Base-by-base conservation (phyloP, 2,797 vertebrate species). In the Phaenicophaeus curvirostris region DNA sequence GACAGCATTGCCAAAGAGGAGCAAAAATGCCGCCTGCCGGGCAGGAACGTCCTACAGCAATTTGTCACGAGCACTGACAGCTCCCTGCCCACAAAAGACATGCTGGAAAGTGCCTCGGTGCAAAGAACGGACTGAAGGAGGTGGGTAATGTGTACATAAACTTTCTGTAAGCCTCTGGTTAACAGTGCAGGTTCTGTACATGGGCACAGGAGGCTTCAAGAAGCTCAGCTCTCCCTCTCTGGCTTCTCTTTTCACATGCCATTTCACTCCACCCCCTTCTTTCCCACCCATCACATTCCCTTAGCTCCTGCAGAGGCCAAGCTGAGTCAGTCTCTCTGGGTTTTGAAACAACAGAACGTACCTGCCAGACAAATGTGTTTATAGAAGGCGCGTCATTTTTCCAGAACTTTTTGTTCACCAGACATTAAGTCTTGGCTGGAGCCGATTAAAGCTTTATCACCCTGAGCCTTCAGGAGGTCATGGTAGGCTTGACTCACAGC, bases 61-160 rank as follows among this genome's bases (percentile, higher is more conserved):
- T 98, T 97, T 81, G 55, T 97, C 37, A 82, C 89, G 59, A 50
- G 94, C 39, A 94, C 96, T 0, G 76, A 95, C 39, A 71, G 89
- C 7, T 97, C 90, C 85, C 94, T 97, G 37, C 90, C 96, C 44
- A 27, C 97, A 8, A 94, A 37, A 73, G 96, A 96, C 72, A 62
- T 96, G 89, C 77, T 98, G 72, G 93, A 94, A 65, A 91, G 48
- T 97, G 96, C 71, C 91, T 97, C 8, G 27, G 73, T 13, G 57
- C 94, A 88, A 95, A 31, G 65, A 93, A 63, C 0, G 10, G 96
- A 4, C 87, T 55, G 8, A 90, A 89, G 72, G 95, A 95, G 20
- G 15, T 96, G 67, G 96, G 95, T 31, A 94, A 81, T 0, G 85
- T 77, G n/a, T 97, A 94, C 35, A 79, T 97, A 66, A 96, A 71